These are phyloP conservation scores for Oncorhynchus mykiss DNA, from an alignment of 2,113 vertebrate genomes.

Conservation along the genomic window DNA sequence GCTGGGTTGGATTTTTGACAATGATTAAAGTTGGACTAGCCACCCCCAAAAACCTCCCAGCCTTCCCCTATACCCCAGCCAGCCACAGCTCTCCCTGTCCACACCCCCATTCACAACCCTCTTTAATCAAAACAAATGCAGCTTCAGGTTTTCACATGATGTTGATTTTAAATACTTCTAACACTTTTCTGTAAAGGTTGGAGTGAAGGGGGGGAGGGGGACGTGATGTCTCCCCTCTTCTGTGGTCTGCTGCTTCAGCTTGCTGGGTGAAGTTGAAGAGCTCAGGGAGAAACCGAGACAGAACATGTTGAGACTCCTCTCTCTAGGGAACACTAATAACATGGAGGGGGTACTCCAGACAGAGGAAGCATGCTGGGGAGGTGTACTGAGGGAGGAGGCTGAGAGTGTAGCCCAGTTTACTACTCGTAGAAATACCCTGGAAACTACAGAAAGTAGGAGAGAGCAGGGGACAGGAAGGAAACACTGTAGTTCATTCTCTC, in stretches of 20 bases:
- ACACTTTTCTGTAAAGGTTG: conserved; percentile 33
- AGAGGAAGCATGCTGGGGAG: conserved; percentile 63
- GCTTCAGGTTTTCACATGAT: conserved; percentile 69
- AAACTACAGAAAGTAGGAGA: background rate
- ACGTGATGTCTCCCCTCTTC: background rate
- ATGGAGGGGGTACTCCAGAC: too few species aligned
- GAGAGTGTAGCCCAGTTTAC: background rate
- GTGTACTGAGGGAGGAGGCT: conserved; percentile 33
- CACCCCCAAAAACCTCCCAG: conserved; percentile 63
- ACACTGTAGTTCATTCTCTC: conserved; percentile 58
- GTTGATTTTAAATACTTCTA: conserved; percentile 35
- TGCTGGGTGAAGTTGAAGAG: background rate
- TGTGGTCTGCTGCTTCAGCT: too few species aligned
- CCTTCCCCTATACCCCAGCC: conserved; percentile 30
- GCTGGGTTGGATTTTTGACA: conserved; percentile 76
- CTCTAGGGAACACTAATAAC: conserved; percentile 26
- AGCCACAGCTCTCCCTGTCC: conserved; percentile 34
- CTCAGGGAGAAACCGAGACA: conserved; percentile 28
- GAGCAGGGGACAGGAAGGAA: conserved; percentile 48
- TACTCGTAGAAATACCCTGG: background rate
- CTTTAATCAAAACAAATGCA: conserved; percentile 66
- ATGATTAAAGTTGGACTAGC: conserved; percentile 76
- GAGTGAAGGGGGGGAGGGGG: too few species aligned
- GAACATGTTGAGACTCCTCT: conserved; percentile 22
- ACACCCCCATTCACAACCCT: conserved; percentile 55